Base-by-base conservation (phyloP, 1,140 invertebrate species). In the Coboldia fuscipes region DNA sequence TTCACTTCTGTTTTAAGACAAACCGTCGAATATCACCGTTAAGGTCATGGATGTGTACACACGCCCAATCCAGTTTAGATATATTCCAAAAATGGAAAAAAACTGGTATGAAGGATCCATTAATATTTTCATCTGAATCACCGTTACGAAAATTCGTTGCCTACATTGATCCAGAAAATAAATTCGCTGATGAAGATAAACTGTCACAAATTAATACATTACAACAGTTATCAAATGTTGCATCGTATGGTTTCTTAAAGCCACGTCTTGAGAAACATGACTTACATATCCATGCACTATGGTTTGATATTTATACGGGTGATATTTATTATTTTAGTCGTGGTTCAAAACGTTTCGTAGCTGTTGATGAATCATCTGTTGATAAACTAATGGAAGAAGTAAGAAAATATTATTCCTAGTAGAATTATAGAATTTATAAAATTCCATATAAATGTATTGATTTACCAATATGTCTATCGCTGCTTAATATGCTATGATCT, bases 241-340 rank as follows among this genome's bases (percentile, higher is more conserved):
- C 88, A 1, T 92, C 85, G 16, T 93, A 96, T 50, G 82, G 83
- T 17, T 93, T 96, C 58, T 59, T 96, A 21, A 79, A 84, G 45
- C 75, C 75, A 40, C 66, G 81, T 2, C 54, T 97, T 9, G 72
- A 80, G 51, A 66, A 66, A 16, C 75, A 85, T 44, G 68, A 86
- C 48, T 60, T 93, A 5, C 81, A 89, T 45, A 77, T 92, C 40
- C 86, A 93, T 49, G 86, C 89, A 1, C 59, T 96, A 3, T 97
- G 90, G 90, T 94, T 94, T 54, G 90, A 97, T 54, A 90, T 96
- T 48, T 92, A 92, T 46, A 92, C 84, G 0, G 90, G 89, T 3
- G 84, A 94, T 57, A 84, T 96, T 46, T 90, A 85, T 52, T 89
- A 83, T 48, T 93, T 93, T 46, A 90, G 84, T 48, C 65, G 81